Percentiles rank a stretch among this genome's conserved stretches.
Conservation (phyloP, 2,888 invertebrate genomes). For the Epistrophella euchroma region DNA sequence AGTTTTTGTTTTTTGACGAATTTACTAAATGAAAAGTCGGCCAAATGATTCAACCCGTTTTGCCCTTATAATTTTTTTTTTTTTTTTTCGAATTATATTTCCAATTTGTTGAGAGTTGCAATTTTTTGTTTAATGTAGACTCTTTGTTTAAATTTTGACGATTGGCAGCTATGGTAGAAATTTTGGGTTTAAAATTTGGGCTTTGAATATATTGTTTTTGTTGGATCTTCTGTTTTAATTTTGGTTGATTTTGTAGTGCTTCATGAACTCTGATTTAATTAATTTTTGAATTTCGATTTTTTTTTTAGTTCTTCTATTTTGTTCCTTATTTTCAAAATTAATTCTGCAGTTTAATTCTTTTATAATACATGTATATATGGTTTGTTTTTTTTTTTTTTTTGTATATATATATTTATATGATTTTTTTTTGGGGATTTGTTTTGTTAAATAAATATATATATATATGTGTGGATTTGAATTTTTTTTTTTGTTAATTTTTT, state of each 20-base stretch:
- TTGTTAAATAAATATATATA: conserved; percentile 74
- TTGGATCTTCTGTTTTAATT: conserved; percentile 36
- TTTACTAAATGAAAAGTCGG: conserved; percentile 19
- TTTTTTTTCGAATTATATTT: conserved; percentile 14
- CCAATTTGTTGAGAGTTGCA: conserved; percentile 29
- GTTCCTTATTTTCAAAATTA: conserved; percentile 52
- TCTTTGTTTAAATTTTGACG: conserved; percentile 28
- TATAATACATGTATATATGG: conserved; percentile 63
- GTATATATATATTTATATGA: conserved; percentile 68
- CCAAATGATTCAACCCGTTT: conserved; percentile 25
- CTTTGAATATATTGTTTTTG: conserved; percentile 28
- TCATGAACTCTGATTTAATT: conserved; percentile 67
- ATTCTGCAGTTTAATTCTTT: conserved; percentile 39
- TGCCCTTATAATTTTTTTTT: conserved; percentile 24
- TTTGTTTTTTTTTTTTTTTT: conserved; percentile 54
- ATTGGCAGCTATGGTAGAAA: conserved; percentile 69
- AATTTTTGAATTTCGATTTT: conserved; percentile 15
- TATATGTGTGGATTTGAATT: conserved; percentile 75
- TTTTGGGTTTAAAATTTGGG: conserved; percentile 44
- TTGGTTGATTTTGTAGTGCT: conserved; percentile 58
- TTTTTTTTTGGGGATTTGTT: conserved; percentile 44
- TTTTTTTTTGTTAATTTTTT: conserved; percentile 65
- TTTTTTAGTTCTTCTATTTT: conserved; percentile 14
- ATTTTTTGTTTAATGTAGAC: conserved; percentile 13
- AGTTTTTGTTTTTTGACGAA: conserved; percentile 33